Evolutionary conservation across 2,113 vertebrate genomes (phyloP), one percentile per base, ranked within the genome.

Genomic region (Phalacrocorax aristotelis): DNA sequence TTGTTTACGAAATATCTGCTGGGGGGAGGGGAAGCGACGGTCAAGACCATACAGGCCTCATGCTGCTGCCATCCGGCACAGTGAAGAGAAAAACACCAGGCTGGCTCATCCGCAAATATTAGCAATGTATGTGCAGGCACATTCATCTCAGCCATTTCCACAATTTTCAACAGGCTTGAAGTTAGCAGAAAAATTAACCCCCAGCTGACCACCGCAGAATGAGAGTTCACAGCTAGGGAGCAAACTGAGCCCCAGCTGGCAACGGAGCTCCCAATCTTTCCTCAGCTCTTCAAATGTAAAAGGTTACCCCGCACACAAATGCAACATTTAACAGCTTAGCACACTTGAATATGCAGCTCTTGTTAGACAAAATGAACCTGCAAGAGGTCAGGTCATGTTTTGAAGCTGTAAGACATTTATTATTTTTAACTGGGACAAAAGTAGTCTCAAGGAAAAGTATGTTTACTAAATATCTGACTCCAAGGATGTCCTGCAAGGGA

Each of bases 161-260:
- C 77, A 25, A 16, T 25, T 94, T 75, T 49, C 52, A 57, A 83
- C 38, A 81, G 70, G 58, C 66, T 87, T 69, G 78, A 83, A 93
- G 77, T 84, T 79, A 75, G 42, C 89, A 64, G 52, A 30, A 89
- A 66, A 93, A 95, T 92, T 96, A 98, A 96, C 92, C 80, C 76
- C 58, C 60, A 93, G 94, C 66, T 85, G 93, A 94, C 90, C 87
- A 78, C 22, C 1, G 2, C n/a, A 85, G 54, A 90, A 85, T 58
- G 21, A 42, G 75, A 70, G 46, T 82, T 44, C 60, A 78, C 66
- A 71, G 71, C 49, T 26, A 72, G 65, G 49, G 42, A 90, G 79
- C 75, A 80, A 79, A 60, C 1, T 0, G 60, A 32, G 55, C 18
- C 60, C 51, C 95, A 95, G 80, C 65, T 94, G 94, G 77, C 48